Evolutionary conservation across 2,113 vertebrate species (phyloP).

Genomic region (Corapipo altera): DNA sequence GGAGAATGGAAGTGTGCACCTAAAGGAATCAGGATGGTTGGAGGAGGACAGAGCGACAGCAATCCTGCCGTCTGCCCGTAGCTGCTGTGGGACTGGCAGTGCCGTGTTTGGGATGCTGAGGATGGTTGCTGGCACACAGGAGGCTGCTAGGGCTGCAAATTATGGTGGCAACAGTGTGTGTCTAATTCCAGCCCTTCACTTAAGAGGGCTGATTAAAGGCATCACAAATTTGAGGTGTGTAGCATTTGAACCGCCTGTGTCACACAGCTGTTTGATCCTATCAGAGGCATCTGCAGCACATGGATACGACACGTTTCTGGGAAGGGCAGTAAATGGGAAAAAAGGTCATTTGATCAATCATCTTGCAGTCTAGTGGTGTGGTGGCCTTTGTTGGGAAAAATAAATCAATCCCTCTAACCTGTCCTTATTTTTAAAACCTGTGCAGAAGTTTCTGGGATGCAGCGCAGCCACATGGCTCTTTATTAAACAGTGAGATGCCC

Average conservation of each 20-base stretch:
- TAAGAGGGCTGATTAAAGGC: background rate
- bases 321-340: slow-evolving; percentile 29
- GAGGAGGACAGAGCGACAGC: background rate
- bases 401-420: background rate
- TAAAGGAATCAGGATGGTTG: background rate
- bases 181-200: background rate
- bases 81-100: accelerated
- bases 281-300: background rate
- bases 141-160: background rate
- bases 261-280: background rate
- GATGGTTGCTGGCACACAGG: background rate
- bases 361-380: background rate
- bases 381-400: slow-evolving; percentile 15
- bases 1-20: background rate
- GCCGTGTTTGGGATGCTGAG: accelerated
- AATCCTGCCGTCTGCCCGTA: background rate
- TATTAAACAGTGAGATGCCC: background rate
- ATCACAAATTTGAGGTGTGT: background rate
- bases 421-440: background rate
- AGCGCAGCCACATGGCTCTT: accelerated
- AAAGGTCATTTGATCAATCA: slow-evolving; percentile 29
- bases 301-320: background rate
- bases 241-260: accelerated
- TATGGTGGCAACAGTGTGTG: background rate
- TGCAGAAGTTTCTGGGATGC: background rate